phyloP scores from a whole-genome alignment of 1,140 invertebrate species.

The Cataglyphis hispanica region DNA sequence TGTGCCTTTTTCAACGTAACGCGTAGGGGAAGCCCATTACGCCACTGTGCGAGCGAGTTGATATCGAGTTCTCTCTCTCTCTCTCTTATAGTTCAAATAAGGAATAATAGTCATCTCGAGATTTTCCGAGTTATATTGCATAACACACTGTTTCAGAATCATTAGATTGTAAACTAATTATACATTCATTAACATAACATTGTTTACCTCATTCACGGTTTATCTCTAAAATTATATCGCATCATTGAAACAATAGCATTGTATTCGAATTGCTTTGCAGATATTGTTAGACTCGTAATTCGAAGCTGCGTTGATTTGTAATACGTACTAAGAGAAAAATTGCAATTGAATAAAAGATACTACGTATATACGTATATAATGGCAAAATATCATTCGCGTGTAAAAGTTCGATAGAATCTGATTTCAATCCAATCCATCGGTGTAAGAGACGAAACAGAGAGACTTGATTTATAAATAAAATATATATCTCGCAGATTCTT shows the following conservation, averaged over 20 bases:
- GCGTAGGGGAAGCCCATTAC: constrained; percentile 57
- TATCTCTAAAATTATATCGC: not conserved
- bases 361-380: not conserved
- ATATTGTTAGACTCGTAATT: not conserved
- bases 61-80: constrained; percentile 24
- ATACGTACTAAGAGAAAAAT: not conserved
- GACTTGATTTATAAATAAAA: constrained; percentile 57
- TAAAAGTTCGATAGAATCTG: not conserved
- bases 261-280: not conserved
- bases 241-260: not conserved
- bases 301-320: not conserved
- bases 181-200: constrained; percentile 25
- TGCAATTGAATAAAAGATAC: too few relatives aligned
- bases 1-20: constrained; percentile 42
- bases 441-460: not conserved
- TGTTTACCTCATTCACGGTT: not conserved
- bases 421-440: constrained; percentile 2
- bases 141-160: too few relatives aligned
- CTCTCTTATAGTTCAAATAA: constrained; percentile 44
- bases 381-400: not conserved
- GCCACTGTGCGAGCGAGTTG: constrained; percentile 24
- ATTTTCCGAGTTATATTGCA: constrained; percentile 35
- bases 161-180: constrained; percentile 28
- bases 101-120: constrained; percentile 51
- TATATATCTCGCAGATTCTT: constrained; percentile 18